Evolutionary conservation across 2,888 invertebrate genomes (phyloP).

Genomic region (Ephialtes manifestator): DNA sequence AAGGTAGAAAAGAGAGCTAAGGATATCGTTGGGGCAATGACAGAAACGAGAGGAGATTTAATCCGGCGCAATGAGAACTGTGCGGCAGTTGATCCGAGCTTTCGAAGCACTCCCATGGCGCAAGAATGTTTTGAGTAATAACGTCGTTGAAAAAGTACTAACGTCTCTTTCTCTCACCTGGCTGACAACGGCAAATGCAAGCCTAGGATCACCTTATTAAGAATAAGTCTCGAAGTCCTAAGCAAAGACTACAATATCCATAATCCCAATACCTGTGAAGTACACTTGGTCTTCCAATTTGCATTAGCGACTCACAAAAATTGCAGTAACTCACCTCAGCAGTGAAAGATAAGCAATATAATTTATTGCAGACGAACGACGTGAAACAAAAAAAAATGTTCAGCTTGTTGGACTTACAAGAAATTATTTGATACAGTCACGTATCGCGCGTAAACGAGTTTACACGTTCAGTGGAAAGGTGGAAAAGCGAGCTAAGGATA

Average conservation of each 20-base stretch:
- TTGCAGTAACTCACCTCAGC: not conserved
- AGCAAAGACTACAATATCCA: too few relatives aligned
- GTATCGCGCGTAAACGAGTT: not conserved
- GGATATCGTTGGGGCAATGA: constrained; percentile 12
- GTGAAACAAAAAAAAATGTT: not conserved
- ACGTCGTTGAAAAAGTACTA: constrained; percentile 65
- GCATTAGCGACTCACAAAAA: not conserved
- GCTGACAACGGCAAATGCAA: not conserved
- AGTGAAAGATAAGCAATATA: not conserved
- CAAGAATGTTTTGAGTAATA: constrained; percentile 63
- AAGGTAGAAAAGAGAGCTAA: constrained; percentile 10
- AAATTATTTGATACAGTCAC: constrained; percentile 17
- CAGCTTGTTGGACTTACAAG: constrained; percentile 26
- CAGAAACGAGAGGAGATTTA: constrained; percentile 35
- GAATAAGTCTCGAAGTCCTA: not conserved
- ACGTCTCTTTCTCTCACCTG: constrained; percentile 45
- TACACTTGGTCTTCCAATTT: not conserved
- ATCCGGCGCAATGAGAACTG: constrained; percentile 15
- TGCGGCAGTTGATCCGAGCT: not conserved
- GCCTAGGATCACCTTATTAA: constrained; percentile 1
- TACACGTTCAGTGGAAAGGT: not conserved
- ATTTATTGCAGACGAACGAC: not conserved
- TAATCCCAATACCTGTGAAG: not conserved
- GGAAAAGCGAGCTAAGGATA: constrained; percentile 1
- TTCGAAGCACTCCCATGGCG: constrained; percentile 53